A percentile compares a stretch with the other conserved stretches of the same genome.
phyloP scores from a whole-genome alignment of 2,113 vertebrate species.

The Amazona guildingii region DNA sequence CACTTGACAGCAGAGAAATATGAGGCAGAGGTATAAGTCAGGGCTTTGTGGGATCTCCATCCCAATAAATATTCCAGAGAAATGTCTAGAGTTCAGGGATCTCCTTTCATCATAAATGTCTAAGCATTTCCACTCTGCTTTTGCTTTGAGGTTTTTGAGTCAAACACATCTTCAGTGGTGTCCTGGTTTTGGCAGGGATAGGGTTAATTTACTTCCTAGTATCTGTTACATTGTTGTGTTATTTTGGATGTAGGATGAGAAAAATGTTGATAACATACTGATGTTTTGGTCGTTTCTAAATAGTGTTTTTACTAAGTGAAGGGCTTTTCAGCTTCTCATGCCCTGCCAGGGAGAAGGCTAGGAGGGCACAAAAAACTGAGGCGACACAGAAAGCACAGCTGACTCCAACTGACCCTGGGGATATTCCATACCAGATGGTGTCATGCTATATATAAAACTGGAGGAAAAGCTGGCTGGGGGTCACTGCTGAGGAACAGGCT shows the following conservation, averaged over 20 bases:
- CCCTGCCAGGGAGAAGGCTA: not conserved
- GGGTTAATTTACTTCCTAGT: not conserved
- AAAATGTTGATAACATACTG: not conserved
- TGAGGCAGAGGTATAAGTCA: rapidly evolving
- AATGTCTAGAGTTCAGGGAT: not conserved
- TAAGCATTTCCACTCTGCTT: not conserved
- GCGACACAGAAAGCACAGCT: not conserved
- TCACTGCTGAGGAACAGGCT: not conserved
- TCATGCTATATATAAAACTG: not conserved
- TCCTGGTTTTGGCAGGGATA: not conserved
- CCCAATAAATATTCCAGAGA: not conserved
- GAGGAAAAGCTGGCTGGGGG: not conserved
- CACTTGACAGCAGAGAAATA: not conserved
- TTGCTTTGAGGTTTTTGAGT: not conserved
- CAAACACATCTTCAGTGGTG: not conserved
- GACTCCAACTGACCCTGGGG: not conserved
- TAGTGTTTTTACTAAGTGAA: not conserved
- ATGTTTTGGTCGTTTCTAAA: not conserved
- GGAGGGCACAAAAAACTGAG: not conserved
- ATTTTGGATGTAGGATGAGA: not conserved
- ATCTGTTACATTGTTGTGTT: not conserved
- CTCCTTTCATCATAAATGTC: not conserved
- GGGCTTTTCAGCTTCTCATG: not conserved
- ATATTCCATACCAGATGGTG: not conserved
- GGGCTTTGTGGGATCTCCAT: not conserved